These are phyloP conservation scores for Tricholaema leucomelas DNA, from an alignment of 2,113 vertebrate genomes.

Conservation along the genomic window DNA sequence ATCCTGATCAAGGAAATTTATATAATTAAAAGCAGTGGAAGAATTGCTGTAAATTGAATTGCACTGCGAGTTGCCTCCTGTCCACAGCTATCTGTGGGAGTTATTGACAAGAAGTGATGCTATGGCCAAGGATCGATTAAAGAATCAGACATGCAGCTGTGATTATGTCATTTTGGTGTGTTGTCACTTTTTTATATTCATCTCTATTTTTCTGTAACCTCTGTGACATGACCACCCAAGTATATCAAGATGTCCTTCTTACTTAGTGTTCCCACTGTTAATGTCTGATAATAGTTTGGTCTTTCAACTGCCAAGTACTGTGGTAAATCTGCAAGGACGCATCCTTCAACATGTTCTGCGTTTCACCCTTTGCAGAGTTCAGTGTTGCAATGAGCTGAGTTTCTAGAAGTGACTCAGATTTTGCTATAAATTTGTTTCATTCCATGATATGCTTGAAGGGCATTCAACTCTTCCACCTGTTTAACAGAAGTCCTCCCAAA, in stretches of 20 bases:
- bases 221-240: not conserved
- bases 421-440: not conserved
- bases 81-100: not conserved
- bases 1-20: not conserved
- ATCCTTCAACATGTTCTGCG: not conserved
- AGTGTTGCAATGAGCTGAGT: not conserved
- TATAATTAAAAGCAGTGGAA: conserved; percentile 1
- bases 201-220: not conserved
- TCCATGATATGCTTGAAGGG: not conserved
- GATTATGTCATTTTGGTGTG: not conserved
- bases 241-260: not conserved
- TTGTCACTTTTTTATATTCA: not conserved
- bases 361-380: not conserved
- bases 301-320: not conserved
- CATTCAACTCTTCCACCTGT: conserved; percentile 16
- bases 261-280: not conserved
- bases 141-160: not conserved
- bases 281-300: not conserved
- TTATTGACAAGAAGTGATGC: not conserved
- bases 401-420: not conserved
- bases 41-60: not conserved
- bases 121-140: not conserved
- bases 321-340: not conserved
- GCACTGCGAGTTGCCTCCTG: not conserved
- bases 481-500: conserved; percentile 15